Conservation (phyloP, 2,797 vertebrate genomes). For the Malacoraja senta region DNA sequence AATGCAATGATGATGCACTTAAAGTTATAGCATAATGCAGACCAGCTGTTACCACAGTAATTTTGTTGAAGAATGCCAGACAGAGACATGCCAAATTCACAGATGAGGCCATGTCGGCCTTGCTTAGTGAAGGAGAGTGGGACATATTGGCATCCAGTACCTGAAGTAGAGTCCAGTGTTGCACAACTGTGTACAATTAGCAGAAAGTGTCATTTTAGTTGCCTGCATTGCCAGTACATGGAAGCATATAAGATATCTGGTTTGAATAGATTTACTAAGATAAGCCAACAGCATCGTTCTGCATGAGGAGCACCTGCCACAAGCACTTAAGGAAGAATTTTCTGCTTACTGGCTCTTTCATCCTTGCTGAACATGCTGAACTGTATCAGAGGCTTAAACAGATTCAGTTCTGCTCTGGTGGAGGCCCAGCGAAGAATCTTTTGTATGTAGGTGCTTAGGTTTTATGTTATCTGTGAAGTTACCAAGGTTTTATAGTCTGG, state of each 20-base stretch:
- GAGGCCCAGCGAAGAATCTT: neutral
- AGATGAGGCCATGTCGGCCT: neutral
- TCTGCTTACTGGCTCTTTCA: slow-evolving; percentile 20
- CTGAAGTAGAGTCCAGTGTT: neutral
- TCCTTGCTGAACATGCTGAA: slow-evolving; percentile 20
- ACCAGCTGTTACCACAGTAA: slow-evolving; percentile 29
- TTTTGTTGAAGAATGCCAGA: slow-evolving; percentile 17
- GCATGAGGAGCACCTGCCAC: slow-evolving; percentile 26
- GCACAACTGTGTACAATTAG: neutral
- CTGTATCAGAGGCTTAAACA: slow-evolving; percentile 23
- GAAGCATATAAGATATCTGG: neutral
- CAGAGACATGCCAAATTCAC: neutral
- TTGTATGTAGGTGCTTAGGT: neutral
- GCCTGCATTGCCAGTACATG: neutral
- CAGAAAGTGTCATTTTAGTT: neutral
- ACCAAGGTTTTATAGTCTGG: neutral
- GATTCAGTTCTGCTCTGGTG: neutral
- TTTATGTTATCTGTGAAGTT: neutral
- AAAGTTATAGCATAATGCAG: neutral
- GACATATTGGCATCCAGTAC: neutral
- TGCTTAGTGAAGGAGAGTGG: slow-evolving; percentile 12
- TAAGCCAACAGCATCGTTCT: slow-evolving; percentile 27
- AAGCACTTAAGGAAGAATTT: slow-evolving; percentile 33
- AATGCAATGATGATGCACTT: slow-evolving; percentile 8
- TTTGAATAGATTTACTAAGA: slow-evolving; percentile 26